These are phyloP conservation scores for Drosophila kepulauana DNA, from an alignment of 1,140 invertebrate genomes.

Conservation along the genomic window DNA sequence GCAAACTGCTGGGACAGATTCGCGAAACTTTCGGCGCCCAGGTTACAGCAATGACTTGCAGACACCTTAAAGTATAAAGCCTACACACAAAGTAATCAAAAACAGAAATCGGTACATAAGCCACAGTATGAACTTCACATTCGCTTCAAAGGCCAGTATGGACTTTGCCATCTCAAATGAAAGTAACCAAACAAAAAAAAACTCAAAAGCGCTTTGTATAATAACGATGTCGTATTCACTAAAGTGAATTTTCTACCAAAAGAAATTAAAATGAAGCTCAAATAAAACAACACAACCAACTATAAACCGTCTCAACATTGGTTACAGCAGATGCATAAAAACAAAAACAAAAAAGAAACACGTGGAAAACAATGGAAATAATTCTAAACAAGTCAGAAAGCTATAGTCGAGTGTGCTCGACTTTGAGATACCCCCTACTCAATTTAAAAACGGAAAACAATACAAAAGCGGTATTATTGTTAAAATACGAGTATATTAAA, in stretches of 20 bases:
- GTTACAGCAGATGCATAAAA: no score
- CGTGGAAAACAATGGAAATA: no score
- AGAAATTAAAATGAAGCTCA: slow-evolving; percentile 16
- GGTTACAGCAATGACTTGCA: slow-evolving; percentile 33
- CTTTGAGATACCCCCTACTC: no score
- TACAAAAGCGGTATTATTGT: no score
- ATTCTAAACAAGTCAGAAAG: no score
- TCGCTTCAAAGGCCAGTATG: neutral
- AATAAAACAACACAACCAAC: slow-evolving; percentile 2
- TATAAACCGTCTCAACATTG: neutral
- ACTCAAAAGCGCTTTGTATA: slow-evolving; percentile 12
- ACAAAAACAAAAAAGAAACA: no score
- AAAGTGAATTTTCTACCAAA: neutral
- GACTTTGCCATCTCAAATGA: neutral
- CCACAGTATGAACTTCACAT: neutral
- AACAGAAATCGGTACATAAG: slow-evolving; percentile 54
- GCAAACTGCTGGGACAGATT: slow-evolving; percentile 52
- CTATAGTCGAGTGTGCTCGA: no score
- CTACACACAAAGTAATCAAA: slow-evolving; percentile 41
- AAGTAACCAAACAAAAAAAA: no score
- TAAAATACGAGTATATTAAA: no score
- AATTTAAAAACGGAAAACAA: no score
- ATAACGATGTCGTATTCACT: neutral
- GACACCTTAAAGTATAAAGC: slow-evolving; percentile 48
- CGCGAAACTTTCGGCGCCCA: slow-evolving; percentile 48